Evolutionary conservation across 1,140 invertebrate genomes (phyloP).

Genomic region (Melipona quadrifasciata): DNA sequence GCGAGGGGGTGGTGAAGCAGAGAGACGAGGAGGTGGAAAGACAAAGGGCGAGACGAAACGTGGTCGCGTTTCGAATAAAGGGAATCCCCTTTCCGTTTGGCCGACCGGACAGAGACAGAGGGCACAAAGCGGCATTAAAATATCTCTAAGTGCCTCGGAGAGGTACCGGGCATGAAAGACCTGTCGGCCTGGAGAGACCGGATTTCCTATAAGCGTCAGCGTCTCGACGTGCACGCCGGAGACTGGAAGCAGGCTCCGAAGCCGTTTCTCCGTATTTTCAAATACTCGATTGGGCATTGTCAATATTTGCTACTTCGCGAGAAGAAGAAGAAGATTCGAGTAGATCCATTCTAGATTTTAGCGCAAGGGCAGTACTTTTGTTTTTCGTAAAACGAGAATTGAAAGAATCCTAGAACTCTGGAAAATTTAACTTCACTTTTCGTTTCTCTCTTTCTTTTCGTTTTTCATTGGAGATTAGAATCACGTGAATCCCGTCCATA

Average conservation of each 20-base stretch:
- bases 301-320: too few relatives aligned
- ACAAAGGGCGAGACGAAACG: slow-evolving; percentile 64
- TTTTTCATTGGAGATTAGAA: too few relatives aligned
- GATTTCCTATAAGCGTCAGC: too few relatives aligned
- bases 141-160: slow-evolving; percentile 68
- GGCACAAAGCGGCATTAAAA: slow-evolving; percentile 80
- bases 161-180: slow-evolving; percentile 51
- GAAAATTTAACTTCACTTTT: too few relatives aligned
- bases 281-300: too few relatives aligned
- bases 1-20: slow-evolving; percentile 1
- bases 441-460: too few relatives aligned
- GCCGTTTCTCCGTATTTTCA: too few relatives aligned
- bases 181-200: slow-evolving; percentile 16
- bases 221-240: too few relatives aligned
- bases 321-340: not conserved
- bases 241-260: too few relatives aligned
- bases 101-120: slow-evolving; percentile 57
- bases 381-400: too few relatives aligned
- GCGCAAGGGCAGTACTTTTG: not conserved
- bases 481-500: too few relatives aligned
- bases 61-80: slow-evolving; percentile 60
- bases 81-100: slow-evolving; percentile 19
- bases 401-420: too few relatives aligned
- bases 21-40: slow-evolving; percentile 30
- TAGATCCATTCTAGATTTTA: not conserved